Base-by-base conservation (phyloP, 2,888 invertebrate species). In the Ectropis crepuscularia region DNA sequence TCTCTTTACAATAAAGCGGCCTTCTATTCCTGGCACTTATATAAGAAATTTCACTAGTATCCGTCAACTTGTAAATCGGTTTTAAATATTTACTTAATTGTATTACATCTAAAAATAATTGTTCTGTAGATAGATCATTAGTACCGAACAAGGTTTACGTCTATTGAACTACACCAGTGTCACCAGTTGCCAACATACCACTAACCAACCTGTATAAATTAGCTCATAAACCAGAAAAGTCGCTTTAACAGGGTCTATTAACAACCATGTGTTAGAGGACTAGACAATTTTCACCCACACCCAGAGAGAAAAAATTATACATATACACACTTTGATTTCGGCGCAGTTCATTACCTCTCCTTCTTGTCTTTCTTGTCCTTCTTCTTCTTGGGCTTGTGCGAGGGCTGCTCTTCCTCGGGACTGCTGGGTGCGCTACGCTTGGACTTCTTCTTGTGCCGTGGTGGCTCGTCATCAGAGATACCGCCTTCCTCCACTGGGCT, bases 351-450 rank as follows among this genome's bases (percentile, higher is more conserved):
- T 58, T 64, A 86, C 90, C 86, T 88, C 64, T 91, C 90, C 71
- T 90, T 92, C 77, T 92, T 92, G 9, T 93, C 90, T 68, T 90
- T 89, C 70, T 91, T 93, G 45, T 93, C 93, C 75, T 92, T 93
- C 83, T 92, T 93, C 81, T 92, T 92, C 81, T 93, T 93, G 62
- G 90, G 89, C 63, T 89, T 89, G 80, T 90, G 87, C 5, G 82
- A 82, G 39, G 75, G 73, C 38, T 74, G 65, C n/a, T 78, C 82
- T 37, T 78, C 82, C 28, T 89, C 91, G 45, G 92, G 90, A 69
- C 85, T 89, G 77, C 80, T 85, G 57, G 88, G 90, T 9, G 92
- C 92, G 70, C 88, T 87, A 53, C 93, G 88, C 73, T 93, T 92
- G 0, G 84, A 79, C 70, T 89, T 89, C 77, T 87, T 83, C 77